Base-by-base conservation (phyloP, 92 coral and sea anemone species). In the Palythoa grandis region DNA sequence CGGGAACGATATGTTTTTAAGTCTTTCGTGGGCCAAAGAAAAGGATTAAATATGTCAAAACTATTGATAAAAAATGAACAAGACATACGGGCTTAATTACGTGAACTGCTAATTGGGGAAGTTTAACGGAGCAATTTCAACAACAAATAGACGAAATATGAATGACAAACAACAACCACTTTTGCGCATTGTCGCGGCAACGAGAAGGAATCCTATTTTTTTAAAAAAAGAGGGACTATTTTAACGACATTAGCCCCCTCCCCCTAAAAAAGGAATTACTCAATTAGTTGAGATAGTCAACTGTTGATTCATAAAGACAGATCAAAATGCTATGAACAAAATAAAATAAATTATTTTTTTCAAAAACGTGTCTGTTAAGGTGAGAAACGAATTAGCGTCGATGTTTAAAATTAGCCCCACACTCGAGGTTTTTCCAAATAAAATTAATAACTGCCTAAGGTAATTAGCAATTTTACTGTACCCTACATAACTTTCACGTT, bases 91-190 rank as follows among this genome's bases (percentile, higher is more conserved):
- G 47, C 47, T 25, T 69, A 69, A 69, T 47, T 65, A 63, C 73
- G 85, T 66, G 74, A 39, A 80, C 43, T 80, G 85, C 37, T 65
- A 47, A 80, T 80, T 63, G 12, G 63, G 57, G 20, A 29, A 57
- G 74, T 40, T 19, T 66, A 40, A 80, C 70, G 73, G 58, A 80
- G 61, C 39, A 66, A 66, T 80, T 65, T 47, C 16, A 66, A 19
- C 38, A 16, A 65, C 74, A 80, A 80, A 80, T 24, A 80, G 24
- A 80, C 58, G 74, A 53, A 65, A 80, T 43, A 52, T 14, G 85
- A 80, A 80, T 48, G 85, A 7, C 73, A 80, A 80, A 65, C 13
- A 80, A 48, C 48, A 43, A 5, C 50, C 50, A 23, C 25, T 29
- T 63, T 63, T 24, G 69, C 24, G 19, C 69, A n/a, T 63, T 4